phyloP scores from a whole-genome alignment of 2,888 invertebrate species.

The Platycheirus rosarum region DNA sequence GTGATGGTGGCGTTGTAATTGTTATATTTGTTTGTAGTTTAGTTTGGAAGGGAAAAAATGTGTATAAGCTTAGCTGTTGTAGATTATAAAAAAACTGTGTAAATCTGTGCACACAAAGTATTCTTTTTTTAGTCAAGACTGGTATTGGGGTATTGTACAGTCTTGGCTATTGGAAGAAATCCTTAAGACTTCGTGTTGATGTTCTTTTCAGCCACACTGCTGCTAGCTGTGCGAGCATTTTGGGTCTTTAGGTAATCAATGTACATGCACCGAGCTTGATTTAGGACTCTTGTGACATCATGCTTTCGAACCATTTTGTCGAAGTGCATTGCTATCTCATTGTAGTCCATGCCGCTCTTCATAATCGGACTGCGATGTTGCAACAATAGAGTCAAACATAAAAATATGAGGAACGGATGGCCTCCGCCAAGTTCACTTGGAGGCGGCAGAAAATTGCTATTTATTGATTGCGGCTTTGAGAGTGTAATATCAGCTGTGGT shows the following conservation, averaged over 20 bases:
- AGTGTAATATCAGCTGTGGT: conserved; percentile 80
- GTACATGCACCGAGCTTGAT: conserved; percentile 95
- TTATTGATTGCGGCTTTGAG: conserved; percentile 47
- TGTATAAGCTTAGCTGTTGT: too few species aligned
- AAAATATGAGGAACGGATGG: conserved; percentile 98
- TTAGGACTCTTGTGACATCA: conserved; percentile 94
- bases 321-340: conserved; percentile 99
- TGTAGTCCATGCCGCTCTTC: conserved; percentile 95
- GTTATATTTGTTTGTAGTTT: not conserved
- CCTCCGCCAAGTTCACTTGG: conserved; percentile 95
- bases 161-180: not conserved
- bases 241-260: conserved; percentile 92
- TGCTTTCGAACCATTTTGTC: conserved; percentile 98
- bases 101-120: conserved; percentile 26
- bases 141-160: too few species aligned
- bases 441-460: conserved; percentile 86
- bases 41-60: conserved; percentile 30
- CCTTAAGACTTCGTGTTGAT: conserved; percentile 48
- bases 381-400: conserved; percentile 94
- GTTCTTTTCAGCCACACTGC: conserved; percentile 44
- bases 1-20: conserved; percentile 13
- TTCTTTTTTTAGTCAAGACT: too few species aligned
- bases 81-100: too few species aligned
- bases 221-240: conserved; percentile 77
- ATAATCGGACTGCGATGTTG: conserved; percentile 97